A percentile compares a stretch with the other conserved stretches of the same genome.
phyloP scores from a whole-genome alignment of 30 jellyfish, hydroid and myxozoan genomes.

The Aurelia sp. region DNA sequence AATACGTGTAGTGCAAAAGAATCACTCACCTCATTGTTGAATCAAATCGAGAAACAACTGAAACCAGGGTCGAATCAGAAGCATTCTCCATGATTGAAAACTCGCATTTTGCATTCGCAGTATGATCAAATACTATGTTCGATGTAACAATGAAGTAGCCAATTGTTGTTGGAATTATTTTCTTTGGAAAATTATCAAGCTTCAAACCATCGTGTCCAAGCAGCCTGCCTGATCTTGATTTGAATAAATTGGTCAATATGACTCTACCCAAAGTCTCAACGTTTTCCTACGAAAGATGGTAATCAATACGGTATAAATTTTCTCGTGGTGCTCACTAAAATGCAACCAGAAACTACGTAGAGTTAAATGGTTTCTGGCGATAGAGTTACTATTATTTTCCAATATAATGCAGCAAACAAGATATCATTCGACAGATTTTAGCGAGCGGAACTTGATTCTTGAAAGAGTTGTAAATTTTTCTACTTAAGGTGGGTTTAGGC shows the following conservation, averaged over 20 bases:
- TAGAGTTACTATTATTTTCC: no score
- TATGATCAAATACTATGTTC: conserved; percentile 9
- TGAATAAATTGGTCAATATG: neutral
- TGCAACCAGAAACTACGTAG: no score
- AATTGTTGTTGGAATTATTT: neutral
- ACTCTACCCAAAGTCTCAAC: neutral
- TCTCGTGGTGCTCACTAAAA: no score
- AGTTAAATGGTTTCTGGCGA: no score
- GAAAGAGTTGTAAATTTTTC: no score
- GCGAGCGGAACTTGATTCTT: no score
- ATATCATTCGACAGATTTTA: no score
- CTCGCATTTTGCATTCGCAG: neutral
- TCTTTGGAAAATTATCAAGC: neutral
- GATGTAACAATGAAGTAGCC: conserved; percentile 26
- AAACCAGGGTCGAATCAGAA: neutral
- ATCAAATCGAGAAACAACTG: conserved; percentile 1
- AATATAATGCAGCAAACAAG: no score
- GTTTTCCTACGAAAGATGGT: conserved; percentile 1
- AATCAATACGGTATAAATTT: neutral
- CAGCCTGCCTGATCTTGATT: neutral
- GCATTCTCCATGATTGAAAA: neutral
- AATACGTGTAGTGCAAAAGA: no score
- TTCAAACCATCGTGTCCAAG: conserved; percentile 11
- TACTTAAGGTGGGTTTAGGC: no score
- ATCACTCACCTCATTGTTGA: neutral